These are phyloP conservation scores for Trididemnum miniatum DNA, from an alignment of 23 tunicate species.

Conservation along the genomic window DNA sequence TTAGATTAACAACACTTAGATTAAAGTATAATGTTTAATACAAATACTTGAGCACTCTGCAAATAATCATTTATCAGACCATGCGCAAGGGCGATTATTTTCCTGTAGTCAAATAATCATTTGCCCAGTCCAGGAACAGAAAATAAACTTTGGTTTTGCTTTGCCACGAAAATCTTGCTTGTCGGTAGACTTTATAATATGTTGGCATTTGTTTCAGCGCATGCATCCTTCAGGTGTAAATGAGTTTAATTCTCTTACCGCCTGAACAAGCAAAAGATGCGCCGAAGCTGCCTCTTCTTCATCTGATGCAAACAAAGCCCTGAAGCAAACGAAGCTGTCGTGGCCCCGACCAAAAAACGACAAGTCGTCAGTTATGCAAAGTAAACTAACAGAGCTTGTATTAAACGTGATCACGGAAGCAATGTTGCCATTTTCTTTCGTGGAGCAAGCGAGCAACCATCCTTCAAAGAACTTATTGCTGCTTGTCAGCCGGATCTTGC, in stretches of 20 bases:
- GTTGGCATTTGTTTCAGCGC: conserved; percentile 1
- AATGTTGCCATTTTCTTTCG: background rate
- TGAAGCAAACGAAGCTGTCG: background rate
- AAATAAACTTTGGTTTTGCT: background rate
- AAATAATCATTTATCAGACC: background rate
- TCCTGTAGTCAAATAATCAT: background rate
- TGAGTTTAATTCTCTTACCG: background rate
- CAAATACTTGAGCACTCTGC: background rate
- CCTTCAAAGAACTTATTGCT: background rate
- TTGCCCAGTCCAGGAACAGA: background rate
- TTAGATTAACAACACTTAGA: background rate
- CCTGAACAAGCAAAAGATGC: background rate
- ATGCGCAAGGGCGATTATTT: background rate
- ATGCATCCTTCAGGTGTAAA: background rate
- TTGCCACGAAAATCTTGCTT: background rate
- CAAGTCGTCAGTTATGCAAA: background rate
- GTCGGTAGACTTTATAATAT: background rate
- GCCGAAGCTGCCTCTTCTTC: conserved; percentile 1
- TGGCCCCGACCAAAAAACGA: background rate
- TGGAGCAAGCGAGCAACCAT: conserved; percentile 1
- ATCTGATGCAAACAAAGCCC: background rate
- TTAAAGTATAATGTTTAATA: background rate
- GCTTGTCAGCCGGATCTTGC: background rate
- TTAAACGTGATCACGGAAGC: too few relatives aligned
- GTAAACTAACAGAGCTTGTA: background rate